Base-by-base conservation (phyloP, 2,113 vertebrate species). In the Polypterus senegalus region DNA sequence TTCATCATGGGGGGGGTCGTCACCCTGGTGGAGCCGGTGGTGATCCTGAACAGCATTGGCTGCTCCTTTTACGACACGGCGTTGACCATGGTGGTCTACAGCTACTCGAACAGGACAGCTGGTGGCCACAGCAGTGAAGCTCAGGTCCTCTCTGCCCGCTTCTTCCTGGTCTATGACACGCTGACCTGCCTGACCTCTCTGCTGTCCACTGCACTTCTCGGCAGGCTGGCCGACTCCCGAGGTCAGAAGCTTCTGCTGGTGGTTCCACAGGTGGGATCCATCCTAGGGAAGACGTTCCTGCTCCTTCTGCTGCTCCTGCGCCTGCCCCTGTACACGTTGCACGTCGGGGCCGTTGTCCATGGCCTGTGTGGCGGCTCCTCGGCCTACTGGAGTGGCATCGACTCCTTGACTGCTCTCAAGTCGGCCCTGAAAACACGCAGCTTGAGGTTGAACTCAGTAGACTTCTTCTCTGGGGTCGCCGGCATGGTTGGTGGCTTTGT, bases 11-110 rank as follows among this genome's bases (percentile, higher is more conserved):
- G 49, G 44, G 46, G 10, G 7, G 61, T 68, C 61, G 54, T 68
- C 51, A 68, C 62, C 61, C 64, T 65, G 43, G 71, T 77, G 64
- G 75, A 77, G 60, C 75, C 73, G 1, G 61, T 75, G 54, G 75
- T 77, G 46, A 45, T 74, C 48, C 56, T 75, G 9, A 70, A 72
- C 63, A 74, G 64, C 43, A 61, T 77, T 27, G 71, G 73, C 9
- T 67, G 47, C 49, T 70, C 73, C 5, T 72, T 75, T 49, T 77
- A 72, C 49, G 73, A 74, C 6, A 70, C 70, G 62, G 73, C 73
- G 3, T 64, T 75, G 4, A 67, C 70, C 6, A 64, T 75, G 64
- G 68, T 64, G 1, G 67, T 77, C 5, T 77, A 75, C 45, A 64
- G 67, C 46, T 63, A 60, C 46, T 63, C 69, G 5, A 67, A 75